Base-by-base conservation (phyloP, 2,888 invertebrate genomes). In the Hedychridium roseum region DNA sequence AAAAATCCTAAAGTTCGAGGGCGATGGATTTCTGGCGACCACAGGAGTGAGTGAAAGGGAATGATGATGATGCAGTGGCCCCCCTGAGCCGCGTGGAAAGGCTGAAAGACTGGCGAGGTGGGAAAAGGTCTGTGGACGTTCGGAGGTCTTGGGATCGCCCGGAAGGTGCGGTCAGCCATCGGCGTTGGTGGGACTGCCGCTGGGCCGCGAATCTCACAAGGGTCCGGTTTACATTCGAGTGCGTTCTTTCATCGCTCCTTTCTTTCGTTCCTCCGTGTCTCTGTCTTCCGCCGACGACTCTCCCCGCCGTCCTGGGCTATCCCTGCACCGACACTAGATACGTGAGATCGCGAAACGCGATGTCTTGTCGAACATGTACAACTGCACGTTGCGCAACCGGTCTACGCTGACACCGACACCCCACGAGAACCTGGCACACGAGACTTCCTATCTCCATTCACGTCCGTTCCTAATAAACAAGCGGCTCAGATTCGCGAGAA, bases 201-300 rank as follows among this genome's bases (percentile, higher is more conserved):
- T 56, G 70, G 67, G 64, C 64, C 69, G 74, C 74, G 67, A 78
- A 78, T 78, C 78, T 78, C 78, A 78, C 78, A 78, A 71, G 77
- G 76, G 77, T 64, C 77, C 78, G 72, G 78, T 73, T 78, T 78
- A 78, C 78, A 76, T 74, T 73, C 67, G 64, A 73, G 74, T 70
- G 67, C 62, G 65, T 64, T 70, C 66, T 61, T 69, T 69, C 59
- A 50, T 50, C 59, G 64, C 62, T 60, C 59, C 60, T 57, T 66
- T 66, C 59, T 64, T 64, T 64, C 54, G 35, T 52, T 39, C 55
- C 50, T 44, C 15, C 47, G 48, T 47, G 37, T 38, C 37, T 35
- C 35, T 14, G n/a, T 12, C 30, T 23, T 38, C 31, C 17, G 27
- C 35, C 17, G 37, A 36, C 31, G 9, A 17, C 39, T 39, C 53